Evolutionary conservation across 2,888 invertebrate species (phyloP), one percentile per base, ranked within the genome.

Genomic region (Odontocerum albicorne): DNA sequence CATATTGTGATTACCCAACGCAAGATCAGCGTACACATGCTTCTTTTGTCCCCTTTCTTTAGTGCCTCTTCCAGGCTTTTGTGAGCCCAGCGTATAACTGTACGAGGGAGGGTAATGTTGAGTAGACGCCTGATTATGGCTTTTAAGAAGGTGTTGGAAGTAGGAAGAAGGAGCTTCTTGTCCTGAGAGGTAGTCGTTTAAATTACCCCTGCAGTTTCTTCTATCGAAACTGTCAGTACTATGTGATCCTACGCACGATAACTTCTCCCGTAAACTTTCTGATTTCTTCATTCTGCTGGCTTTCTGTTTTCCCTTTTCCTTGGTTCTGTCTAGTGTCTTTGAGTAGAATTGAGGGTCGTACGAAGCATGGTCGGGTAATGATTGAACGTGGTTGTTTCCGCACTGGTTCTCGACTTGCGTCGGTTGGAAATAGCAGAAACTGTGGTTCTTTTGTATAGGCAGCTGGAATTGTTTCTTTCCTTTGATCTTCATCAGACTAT

Each of bases 351-450:
- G 55, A 62, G 22, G 77, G 75, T 31, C 78, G 75, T 66, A 77
- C 72, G 12, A 76, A 73, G 44, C 53, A 54, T 77, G 77, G 46
- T 77, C 74, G 51, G 74, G 75, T 0, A 74, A 68, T 57, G 72
- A 68, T 49, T 75, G 75, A 63, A 75, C 74, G 63, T 74, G 74
- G 12, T 55, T 56, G 57, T 77, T 76, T 55, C 74, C 73, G 2
- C 75, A 72, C 63, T 83, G 76, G 63, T 83, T 81, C 64, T 83
- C 83, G 83, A 22, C 40, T n/a, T 46, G 47, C 4, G 46, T 53
- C 83, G 84, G 83, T 72, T 84, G 84, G 63, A 84, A 84, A 64
- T 83, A 84, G 65, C 83, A 83, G 66, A 84, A 84, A 67, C 84
- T 84, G 68, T 83, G 83, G 64, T 83, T 82, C 67, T 84, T 84